Percentiles rank a stretch among this genome's conserved stretches.
Evolutionary conservation across 2,113 vertebrate species (phyloP).

Genomic region (Bombycilla garrulus): DNA sequence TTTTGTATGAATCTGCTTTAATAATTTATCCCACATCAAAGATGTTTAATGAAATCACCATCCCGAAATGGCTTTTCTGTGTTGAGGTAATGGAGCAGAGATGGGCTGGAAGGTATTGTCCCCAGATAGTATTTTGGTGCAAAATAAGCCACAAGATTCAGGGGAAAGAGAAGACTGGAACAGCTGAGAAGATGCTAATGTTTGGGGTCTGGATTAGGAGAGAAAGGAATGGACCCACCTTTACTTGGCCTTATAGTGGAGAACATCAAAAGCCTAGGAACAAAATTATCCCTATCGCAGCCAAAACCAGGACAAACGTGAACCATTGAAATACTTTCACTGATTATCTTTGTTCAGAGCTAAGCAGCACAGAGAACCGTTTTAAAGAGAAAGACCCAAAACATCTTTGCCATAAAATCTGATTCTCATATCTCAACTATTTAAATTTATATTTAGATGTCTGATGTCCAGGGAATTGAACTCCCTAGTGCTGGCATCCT

Average conservation of each 20-base stretch:
- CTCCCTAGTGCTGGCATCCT: background rate
- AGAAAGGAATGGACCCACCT: background rate
- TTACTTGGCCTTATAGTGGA: background rate
- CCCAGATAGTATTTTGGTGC: background rate
- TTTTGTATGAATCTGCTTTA: constrained; percentile 41
- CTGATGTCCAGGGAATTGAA: background rate
- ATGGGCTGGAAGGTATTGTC: background rate
- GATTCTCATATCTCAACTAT: background rate
- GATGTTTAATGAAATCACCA: background rate
- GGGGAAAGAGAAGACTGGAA: background rate
- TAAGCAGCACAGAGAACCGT: background rate
- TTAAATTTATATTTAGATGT: background rate
- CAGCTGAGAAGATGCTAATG: background rate
- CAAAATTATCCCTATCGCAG: background rate
- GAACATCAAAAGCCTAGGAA: background rate
- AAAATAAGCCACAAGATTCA: background rate
- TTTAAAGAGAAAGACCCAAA: background rate
- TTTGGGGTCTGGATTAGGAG: background rate
- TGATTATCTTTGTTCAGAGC: background rate
- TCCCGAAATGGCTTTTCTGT: background rate
- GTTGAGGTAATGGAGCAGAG: background rate
- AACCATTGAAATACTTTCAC: background rate
- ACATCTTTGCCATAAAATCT: background rate
- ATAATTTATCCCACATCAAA: constrained; percentile 43
- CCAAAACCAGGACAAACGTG: background rate